phyloP scores from a whole-genome alignment of 2,888 invertebrate species.

The Agrotis exclamationis region DNA sequence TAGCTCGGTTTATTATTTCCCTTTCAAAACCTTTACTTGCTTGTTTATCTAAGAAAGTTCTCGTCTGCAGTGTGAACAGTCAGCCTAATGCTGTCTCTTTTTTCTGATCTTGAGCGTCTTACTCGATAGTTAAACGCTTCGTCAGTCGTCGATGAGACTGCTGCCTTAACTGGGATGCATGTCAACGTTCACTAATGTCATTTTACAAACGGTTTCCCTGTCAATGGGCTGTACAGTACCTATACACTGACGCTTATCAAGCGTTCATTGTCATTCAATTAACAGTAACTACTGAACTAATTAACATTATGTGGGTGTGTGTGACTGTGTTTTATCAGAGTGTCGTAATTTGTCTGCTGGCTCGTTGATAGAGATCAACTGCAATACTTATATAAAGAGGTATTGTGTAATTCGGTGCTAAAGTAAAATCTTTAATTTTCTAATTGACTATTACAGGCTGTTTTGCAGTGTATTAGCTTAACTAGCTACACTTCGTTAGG shows the following conservation, averaged over 20 bases:
- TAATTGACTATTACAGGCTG: not conserved
- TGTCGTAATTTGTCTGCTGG: conserved; percentile 10
- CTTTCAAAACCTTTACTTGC: no score
- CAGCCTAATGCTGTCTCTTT: not conserved
- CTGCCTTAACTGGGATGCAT: not conserved
- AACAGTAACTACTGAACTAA: conserved; percentile 26
- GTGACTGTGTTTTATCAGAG: conserved; percentile 6
- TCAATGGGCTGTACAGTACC: not conserved
- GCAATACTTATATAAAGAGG: conserved; percentile 4
- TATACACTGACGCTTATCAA: conserved; percentile 11
- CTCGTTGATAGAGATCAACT: conserved; percentile 4
- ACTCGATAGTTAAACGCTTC: not conserved
- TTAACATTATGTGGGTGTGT: conserved; percentile 40
- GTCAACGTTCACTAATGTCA: conserved; percentile 15
- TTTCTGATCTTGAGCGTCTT: no score
- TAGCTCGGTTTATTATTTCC: no score
- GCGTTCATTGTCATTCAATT: conserved; percentile 20
- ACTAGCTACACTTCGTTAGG: no score
- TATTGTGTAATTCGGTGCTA: not conserved
- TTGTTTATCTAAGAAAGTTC: not conserved
- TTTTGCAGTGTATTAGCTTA: no score
- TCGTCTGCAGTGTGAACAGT: not conserved
- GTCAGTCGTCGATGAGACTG: not conserved
- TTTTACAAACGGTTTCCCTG: conserved; percentile 21
- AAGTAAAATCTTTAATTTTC: no score